Conservation (phyloP, 92 coral and sea anemone species). For the Zoanthus sociatus region DNA sequence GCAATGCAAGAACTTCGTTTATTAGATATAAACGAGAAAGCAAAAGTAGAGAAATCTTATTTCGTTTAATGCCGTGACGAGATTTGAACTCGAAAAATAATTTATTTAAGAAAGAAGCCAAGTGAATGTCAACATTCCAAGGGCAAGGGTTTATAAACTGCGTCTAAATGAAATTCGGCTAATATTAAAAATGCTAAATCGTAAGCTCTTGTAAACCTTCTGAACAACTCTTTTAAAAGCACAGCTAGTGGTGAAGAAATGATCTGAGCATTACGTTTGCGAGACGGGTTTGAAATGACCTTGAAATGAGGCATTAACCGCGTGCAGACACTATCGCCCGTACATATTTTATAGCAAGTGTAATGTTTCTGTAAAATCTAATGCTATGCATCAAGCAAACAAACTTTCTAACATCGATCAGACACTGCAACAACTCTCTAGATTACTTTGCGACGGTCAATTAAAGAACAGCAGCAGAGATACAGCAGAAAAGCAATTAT, state of each 20-base stretch:
- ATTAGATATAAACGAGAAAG: not conserved
- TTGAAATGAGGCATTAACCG: not conserved
- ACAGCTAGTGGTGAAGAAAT: not conserved
- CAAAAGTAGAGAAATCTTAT: not conserved
- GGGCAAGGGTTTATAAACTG: not conserved
- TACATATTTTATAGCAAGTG: not conserved
- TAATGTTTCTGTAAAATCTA: not conserved
- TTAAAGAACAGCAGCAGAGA: conserved; percentile 33
- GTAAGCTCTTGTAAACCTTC: not conserved
- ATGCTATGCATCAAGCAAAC: not conserved
- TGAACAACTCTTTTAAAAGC: not conserved
- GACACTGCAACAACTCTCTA: not conserved
- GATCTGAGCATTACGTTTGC: not conserved
- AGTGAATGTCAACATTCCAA: not conserved
- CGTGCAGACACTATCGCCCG: not conserved
- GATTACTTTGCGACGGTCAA: not conserved
- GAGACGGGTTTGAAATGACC: not conserved
- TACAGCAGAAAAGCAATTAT: not conserved
- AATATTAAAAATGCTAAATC: not conserved
- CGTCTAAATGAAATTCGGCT: not conserved
- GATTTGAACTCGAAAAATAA: not conserved
- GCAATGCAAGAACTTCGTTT: not conserved
- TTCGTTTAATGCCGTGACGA: not conserved
- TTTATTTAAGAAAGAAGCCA: not conserved
- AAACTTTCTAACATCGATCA: not conserved